A percentile compares a stretch with the other conserved stretches of the same genome.
phyloP scores from a whole-genome alignment of 2,113 vertebrate genomes.

The Poicephalus gulielmi region DNA sequence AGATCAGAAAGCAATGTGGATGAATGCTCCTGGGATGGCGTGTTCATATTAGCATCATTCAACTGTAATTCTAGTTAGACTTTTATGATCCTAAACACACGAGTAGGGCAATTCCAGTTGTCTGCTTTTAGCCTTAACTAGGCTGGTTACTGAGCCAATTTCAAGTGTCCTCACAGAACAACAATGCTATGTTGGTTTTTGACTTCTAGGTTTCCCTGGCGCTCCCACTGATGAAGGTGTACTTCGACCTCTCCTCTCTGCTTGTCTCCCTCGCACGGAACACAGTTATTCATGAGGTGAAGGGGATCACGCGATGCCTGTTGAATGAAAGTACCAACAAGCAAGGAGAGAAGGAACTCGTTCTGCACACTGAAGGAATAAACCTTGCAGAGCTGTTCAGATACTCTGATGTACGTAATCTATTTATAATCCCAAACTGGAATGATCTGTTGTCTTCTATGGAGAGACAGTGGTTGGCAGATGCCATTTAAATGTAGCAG shows the following conservation, averaged over 20 bases:
- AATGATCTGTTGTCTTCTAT: not conserved
- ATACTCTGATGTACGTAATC: slow-evolving; percentile 79
- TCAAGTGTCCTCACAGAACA: not conserved
- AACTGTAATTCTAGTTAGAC: not conserved
- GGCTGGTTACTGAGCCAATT: not conserved
- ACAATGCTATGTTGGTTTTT: rapidly evolving
- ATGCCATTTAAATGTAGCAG: not conserved
- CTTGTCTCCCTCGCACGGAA: slow-evolving; percentile 79
- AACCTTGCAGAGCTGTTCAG: slow-evolving; percentile 91
- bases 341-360: slow-evolving; percentile 73
- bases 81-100: not conserved
- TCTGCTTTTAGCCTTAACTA: not conserved
- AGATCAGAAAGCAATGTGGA: not conserved
- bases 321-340: slow-evolving; percentile 80
- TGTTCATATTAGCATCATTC: not conserved
- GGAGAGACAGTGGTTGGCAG: rapidly evolving
- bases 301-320: slow-evolving; percentile 89
- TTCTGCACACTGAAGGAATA: slow-evolving; percentile 92
- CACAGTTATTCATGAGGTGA: slow-evolving; percentile 84
- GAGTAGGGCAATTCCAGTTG: not conserved
- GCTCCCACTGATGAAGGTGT: slow-evolving; percentile 84
- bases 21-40: not conserved
- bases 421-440: not conserved
- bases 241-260: slow-evolving; percentile 90
- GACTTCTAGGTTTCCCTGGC: slow-evolving; percentile 79